These are phyloP conservation scores for Chromis chromis DNA, from an alignment of 2,797 vertebrate genomes.

Conservation along the genomic window DNA sequence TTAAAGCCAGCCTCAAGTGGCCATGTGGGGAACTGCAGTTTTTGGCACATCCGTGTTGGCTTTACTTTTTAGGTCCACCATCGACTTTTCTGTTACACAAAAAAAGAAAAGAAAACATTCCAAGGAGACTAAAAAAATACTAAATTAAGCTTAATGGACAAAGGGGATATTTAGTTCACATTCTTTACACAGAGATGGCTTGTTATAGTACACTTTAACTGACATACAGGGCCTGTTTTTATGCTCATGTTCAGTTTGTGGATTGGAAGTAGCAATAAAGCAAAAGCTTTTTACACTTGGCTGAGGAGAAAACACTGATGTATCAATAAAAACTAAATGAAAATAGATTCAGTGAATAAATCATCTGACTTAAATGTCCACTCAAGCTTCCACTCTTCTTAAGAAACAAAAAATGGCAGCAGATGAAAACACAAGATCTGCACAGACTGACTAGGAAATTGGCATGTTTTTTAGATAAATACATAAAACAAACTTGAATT, in stretches of 20 bases:
- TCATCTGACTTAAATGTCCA: background rate
- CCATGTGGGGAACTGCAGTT: no score
- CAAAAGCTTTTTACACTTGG: background rate
- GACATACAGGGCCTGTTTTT: background rate
- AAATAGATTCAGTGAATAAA: background rate
- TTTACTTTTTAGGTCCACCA: no score
- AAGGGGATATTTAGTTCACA: background rate
- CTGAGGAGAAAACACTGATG: background rate
- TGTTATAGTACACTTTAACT: background rate
- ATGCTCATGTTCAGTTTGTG: background rate
- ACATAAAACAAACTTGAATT: no score
- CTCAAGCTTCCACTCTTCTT: background rate
- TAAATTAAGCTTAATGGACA: background rate
- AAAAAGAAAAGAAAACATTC: no score
- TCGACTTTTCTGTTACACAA: no score
- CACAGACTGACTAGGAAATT: no score
- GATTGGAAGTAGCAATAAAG: background rate
- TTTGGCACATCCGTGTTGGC: no score
- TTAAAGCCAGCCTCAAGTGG: no score
- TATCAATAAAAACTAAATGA: constrained; percentile 8
- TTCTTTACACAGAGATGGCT: background rate
- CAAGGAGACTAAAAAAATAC: no score
- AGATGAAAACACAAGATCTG: background rate
- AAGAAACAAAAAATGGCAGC: no score
- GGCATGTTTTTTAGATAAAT: no score